Evolutionary conservation across 2,113 vertebrate genomes (phyloP).

Genomic region (Tinamus guttatus): DNA sequence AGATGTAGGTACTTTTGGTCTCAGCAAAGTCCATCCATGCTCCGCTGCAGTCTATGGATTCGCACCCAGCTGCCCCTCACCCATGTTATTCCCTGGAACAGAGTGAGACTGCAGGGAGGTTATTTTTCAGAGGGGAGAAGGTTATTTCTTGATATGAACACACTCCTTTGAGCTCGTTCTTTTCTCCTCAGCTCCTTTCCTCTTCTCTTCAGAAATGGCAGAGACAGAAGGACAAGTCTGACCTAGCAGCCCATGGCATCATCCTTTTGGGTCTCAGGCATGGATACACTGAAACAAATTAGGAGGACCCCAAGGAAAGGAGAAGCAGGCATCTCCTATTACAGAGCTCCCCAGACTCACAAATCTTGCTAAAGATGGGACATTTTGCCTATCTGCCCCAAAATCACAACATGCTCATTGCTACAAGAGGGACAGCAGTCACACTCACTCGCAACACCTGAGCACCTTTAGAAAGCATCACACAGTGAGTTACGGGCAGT

Average conservation of each 20-base stretch:
- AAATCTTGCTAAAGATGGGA: background rate
- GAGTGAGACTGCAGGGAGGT: background rate
- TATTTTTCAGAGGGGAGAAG: background rate
- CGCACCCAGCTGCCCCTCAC: too few relatives aligned
- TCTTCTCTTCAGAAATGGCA: background rate
- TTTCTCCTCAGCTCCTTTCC: background rate
- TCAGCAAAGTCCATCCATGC: background rate
- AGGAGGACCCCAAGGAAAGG: too few relatives aligned
- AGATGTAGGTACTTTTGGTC: background rate
- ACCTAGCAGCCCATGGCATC: too few relatives aligned
- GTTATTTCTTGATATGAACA: background rate
- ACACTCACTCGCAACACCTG: background rate
- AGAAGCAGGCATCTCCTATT: background rate
- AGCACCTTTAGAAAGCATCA: background rate
- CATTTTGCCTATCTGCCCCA: background rate
- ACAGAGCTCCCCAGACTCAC: background rate
- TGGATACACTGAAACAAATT: background rate
- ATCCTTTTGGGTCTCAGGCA: background rate
- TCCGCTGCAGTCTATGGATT: background rate
- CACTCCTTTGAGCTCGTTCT: background rate
- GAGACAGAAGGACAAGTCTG: background rate
- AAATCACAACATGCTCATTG: background rate
- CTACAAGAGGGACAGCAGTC: background rate
- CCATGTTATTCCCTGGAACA: background rate
- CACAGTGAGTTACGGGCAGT: accelerated